Evolutionary conservation across 1,140 invertebrate genomes (phyloP).

Genomic region (Cotesia vestalis): DNA sequence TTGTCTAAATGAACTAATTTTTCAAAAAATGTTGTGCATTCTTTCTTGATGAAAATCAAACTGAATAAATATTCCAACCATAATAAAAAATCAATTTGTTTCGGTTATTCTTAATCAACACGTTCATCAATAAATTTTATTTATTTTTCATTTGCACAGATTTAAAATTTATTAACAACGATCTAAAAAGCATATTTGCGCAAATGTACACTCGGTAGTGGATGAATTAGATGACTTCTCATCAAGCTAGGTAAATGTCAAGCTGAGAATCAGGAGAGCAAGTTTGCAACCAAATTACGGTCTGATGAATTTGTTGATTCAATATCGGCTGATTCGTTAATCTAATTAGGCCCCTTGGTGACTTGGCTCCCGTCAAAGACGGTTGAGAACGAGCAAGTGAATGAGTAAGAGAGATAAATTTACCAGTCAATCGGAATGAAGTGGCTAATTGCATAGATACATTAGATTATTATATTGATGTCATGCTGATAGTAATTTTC

Average conservation of each 20-base stretch:
- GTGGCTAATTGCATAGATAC: conserved; percentile 25
- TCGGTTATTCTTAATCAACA: too few relatives aligned
- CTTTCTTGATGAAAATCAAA: too few relatives aligned
- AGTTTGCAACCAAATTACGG: conserved; percentile 28
- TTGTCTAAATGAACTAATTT: too few relatives aligned
- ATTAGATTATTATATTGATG: conserved; percentile 32
- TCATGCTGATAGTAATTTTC: neutral
- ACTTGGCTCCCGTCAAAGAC: conserved; percentile 22
- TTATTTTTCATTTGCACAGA: too few relatives aligned
- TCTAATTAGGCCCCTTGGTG: conserved; percentile 31
- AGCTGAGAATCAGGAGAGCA: conserved; percentile 18
- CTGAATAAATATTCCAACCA: too few relatives aligned
- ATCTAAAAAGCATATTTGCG: too few relatives aligned
- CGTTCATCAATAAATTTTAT: too few relatives aligned
- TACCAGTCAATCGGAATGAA: conserved; percentile 11
- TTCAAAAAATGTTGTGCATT: too few relatives aligned
- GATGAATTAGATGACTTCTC: neutral
- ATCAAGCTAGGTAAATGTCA: conserved; percentile 1
- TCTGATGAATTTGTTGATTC: conserved; percentile 38
- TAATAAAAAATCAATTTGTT: too few relatives aligned
- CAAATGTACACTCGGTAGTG: too few relatives aligned
- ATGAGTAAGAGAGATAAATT: conserved; percentile 10
- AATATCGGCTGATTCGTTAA: conserved; percentile 35
- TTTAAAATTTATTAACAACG: too few relatives aligned
- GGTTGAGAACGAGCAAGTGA: conserved; percentile 2